A percentile compares a stretch with the other conserved stretches of the same genome.
Conservation (phyloP, 2,888 invertebrate genomes). For the Frankliniella intonsa region DNA sequence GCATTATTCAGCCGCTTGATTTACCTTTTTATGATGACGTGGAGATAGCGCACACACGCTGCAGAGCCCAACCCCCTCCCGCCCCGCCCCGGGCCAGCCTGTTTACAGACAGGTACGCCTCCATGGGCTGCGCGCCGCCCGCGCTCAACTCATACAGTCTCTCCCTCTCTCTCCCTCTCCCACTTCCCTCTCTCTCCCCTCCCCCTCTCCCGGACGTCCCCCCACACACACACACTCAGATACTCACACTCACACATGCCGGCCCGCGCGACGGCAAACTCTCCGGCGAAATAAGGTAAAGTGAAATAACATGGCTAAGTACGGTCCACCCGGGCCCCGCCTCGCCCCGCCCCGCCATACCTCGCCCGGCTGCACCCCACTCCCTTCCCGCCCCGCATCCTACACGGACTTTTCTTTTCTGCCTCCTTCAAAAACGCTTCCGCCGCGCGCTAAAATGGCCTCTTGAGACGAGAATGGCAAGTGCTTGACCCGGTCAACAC, state of each 20-base stretch:
- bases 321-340: neutral
- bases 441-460: neutral
- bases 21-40: conserved; percentile 10
- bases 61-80: too few relatives aligned
- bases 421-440: neutral
- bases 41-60: neutral
- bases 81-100: neutral
- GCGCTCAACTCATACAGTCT: neutral
- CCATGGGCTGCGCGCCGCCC: neutral
- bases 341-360: neutral
- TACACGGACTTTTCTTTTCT: neutral
- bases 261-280: neutral
- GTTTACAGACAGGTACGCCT: conserved; percentile 1
- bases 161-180: neutral
- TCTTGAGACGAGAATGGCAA: neutral
- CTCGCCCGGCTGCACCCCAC: neutral
- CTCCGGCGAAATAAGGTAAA: neutral
- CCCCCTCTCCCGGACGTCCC: too few relatives aligned
- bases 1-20: neutral
- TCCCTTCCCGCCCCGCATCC: neutral
- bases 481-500: conserved; percentile 13
- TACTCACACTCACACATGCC: neutral
- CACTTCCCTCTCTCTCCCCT: neutral
- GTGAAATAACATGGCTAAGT: neutral
- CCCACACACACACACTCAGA: neutral